A percentile compares a stretch with the other conserved stretches of the same genome.
Conservation (phyloP, 2,797 vertebrate species). For the Pangasius krempfi region DNA sequence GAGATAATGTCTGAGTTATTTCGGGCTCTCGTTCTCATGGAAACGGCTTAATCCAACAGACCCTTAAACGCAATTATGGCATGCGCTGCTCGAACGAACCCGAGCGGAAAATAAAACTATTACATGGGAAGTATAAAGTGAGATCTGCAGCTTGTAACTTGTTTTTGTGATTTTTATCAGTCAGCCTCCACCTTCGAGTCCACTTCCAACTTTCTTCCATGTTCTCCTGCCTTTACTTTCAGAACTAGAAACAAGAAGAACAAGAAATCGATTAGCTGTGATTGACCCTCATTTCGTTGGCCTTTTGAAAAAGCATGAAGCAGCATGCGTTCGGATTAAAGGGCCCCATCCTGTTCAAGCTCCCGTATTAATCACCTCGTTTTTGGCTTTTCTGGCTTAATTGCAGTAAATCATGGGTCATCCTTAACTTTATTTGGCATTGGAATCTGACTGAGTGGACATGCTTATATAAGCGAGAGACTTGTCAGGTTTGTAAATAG, state of each 20-base stretch:
- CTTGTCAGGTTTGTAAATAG: constrained; percentile 38
- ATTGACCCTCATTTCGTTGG: constrained; percentile 45
- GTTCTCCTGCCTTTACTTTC: constrained; percentile 27
- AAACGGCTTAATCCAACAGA: constrained; percentile 40
- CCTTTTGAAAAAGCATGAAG: neutral
- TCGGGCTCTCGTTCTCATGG: constrained; percentile 44
- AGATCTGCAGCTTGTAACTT: constrained; percentile 23
- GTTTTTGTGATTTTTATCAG: constrained; percentile 36
- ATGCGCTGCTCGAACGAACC: constrained; percentile 5
- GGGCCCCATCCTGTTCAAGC: constrained; percentile 32
- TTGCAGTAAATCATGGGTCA: constrained; percentile 68
- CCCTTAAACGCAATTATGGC: constrained; percentile 42
- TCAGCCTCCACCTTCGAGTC: neutral
- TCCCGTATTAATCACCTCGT: constrained; percentile 54
- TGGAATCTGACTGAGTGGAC: constrained; percentile 50
- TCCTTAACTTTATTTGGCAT: constrained; percentile 68
- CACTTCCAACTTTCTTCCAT: neutral
- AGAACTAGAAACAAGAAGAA: too few relatives aligned
- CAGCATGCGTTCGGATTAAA: constrained; percentile 46
- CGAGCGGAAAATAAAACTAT: constrained; percentile 35
- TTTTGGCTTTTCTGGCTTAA: constrained; percentile 64
- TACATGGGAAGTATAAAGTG: neutral
- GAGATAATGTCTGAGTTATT: constrained; percentile 44
- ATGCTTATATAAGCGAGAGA: constrained; percentile 53
- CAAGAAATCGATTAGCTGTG: constrained; percentile 45